Base-by-base conservation (phyloP, 2,113 vertebrate species). In the Perca fluviatilis region DNA sequence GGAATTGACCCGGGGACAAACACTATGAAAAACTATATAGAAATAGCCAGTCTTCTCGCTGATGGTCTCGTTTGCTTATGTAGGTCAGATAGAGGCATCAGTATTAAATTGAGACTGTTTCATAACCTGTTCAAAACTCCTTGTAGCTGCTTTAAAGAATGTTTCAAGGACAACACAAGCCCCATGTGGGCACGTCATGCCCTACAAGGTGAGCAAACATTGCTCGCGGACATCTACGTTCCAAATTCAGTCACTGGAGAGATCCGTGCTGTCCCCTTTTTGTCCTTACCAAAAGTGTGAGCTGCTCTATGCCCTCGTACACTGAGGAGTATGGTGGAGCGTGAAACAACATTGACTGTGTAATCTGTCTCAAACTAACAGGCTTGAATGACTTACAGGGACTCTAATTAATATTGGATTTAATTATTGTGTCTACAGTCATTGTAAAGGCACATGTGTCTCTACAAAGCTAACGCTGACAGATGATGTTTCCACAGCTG, bases 81-180 rank as follows among this genome's bases (percentile, higher is more conserved):
- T 51, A 51, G 50, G 40, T 43, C 40, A 43, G 3, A 11, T 43
- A 43, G 10, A 43, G 40, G 40, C 40, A 10, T 11, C 40, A 43
- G 40, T 43, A 43, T 40, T 10, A 40, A 11, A 43, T 11, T 43
- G 40, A 43, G 10, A 43, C 40, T 3, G 40, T 43, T 11, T 43
- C 40, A 43, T 43, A 43, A 43, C 40, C 40, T 11, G 40, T 43
- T 43, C 3, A 2, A 11, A 40, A 43, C 40, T 43, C 40, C 2
- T 43, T 43, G 9, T 43, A 43, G 40, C 40, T 43, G 10, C 40
- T 43, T 43, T 43, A 43, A 86, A 82, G 82, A 80, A 61, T 66
- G 51, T 88, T 87, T 91, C 69, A 90, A 93, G 87, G 93, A 60
- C 86, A 71, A 36, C n/a, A 53, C 23, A 40, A 67, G 13, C 30